Percentiles rank a stretch among this genome's conserved stretches.
Evolutionary conservation across 2,888 invertebrate species (phyloP).

Genomic region (Cordylochernes scorpioides): DNA sequence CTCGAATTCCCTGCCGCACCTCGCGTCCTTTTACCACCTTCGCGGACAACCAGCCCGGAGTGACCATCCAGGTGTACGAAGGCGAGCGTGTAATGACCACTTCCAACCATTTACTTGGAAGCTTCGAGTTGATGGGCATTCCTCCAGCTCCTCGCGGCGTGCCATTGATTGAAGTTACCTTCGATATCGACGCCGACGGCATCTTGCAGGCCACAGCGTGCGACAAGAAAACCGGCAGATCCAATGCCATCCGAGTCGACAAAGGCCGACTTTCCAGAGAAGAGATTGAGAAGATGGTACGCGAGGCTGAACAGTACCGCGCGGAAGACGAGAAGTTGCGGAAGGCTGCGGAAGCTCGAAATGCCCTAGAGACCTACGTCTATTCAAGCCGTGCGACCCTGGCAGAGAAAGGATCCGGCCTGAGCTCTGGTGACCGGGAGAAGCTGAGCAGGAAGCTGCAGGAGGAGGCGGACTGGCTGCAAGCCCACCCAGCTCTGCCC

Average conservation of each 20-base stretch:
- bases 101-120: constrained; percentile 47
- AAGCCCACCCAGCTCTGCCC: too few relatives aligned
- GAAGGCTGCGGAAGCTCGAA: constrained; percentile 38
- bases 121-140: constrained; percentile 32
- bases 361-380: constrained; percentile 41
- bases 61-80: too few relatives aligned
- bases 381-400: too few relatives aligned
- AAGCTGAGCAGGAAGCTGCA: too few relatives aligned
- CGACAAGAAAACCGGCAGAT: too few relatives aligned
- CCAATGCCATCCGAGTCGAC: constrained; percentile 31
- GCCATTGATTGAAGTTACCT: too few relatives aligned
- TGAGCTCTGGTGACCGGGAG: too few relatives aligned
- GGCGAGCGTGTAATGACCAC: constrained; percentile 62
- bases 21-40: constrained; percentile 61
- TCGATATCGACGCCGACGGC: too few relatives aligned
- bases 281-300: constrained; percentile 60
- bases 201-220: too few relatives aligned
- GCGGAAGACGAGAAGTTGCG: constrained; percentile 41
- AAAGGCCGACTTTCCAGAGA: constrained; percentile 53
- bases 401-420: too few relatives aligned
- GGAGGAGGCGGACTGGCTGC: too few relatives aligned
- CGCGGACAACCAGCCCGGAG: too few relatives aligned
- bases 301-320: constrained; percentile 49
- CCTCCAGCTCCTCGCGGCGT: constrained; percentile 55
- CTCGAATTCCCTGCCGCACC: constrained; percentile 45